A percentile compares a stretch with the other conserved stretches of the same genome.
phyloP scores from a whole-genome alignment of 2,797 vertebrate species.

The Eospalax fontanierii region DNA sequence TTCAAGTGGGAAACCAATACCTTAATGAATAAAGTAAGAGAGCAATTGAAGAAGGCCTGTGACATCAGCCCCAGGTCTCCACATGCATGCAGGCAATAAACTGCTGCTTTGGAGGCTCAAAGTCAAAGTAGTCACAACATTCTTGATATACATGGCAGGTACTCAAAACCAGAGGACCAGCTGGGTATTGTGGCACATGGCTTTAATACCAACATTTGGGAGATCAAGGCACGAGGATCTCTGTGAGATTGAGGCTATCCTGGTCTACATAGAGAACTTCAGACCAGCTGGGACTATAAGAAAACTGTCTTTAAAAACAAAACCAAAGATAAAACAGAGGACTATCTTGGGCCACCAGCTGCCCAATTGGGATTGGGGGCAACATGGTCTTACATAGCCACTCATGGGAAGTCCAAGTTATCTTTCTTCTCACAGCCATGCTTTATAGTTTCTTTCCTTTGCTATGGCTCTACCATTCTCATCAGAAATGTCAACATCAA shows the following conservation, averaged over 20 bases:
- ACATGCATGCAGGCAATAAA: not conserved
- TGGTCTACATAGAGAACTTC: too few relatives aligned
- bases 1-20: not conserved
- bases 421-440: not conserved
- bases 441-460: not conserved
- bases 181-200: too few relatives aligned
- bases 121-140: not conserved
- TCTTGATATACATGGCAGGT: not conserved
- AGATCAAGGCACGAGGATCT: too few relatives aligned
- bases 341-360: not conserved
- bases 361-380: not conserved
- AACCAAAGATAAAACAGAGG: too few relatives aligned
- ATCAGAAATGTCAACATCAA: conserved; percentile 37
- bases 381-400: not conserved
- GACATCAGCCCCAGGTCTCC: not conserved
- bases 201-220: too few relatives aligned
- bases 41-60: not conserved
- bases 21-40: not conserved
- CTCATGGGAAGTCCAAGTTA: not conserved
- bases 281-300: too few relatives aligned
- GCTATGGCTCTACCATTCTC: not conserved
- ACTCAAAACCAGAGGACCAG: not conserved
- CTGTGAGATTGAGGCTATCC: too few relatives aligned
- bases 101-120: not conserved
- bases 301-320: too few relatives aligned